Conservation (phyloP, 2,888 invertebrate species). For the Drosophila flavopinicola region DNA sequence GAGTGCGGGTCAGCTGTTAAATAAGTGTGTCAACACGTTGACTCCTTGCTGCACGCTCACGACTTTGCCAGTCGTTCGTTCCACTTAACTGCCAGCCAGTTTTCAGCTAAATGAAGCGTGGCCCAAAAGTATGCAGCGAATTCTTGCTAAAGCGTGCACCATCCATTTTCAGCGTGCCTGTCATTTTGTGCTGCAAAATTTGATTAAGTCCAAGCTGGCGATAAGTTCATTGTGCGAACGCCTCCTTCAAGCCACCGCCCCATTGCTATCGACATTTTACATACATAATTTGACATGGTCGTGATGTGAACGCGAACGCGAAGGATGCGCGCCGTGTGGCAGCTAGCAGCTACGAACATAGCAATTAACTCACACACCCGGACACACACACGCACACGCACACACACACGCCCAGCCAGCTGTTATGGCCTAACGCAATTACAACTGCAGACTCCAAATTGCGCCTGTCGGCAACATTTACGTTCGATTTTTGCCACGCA, state of each 20-base stretch:
- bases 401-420: conserved; percentile 17
- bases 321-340: conserved; percentile 15
- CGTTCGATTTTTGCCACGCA: conserved; percentile 71
- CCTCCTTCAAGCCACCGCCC: conserved; percentile 30
- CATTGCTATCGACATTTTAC: conserved; percentile 47
- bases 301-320: conserved; percentile 30
- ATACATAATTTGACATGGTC: conserved; percentile 53
- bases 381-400: conserved; percentile 4
- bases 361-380: conserved; percentile 54
- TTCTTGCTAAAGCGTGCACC: conserved; percentile 39
- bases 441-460: conserved; percentile 62
- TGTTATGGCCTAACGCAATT: conserved; percentile 66
- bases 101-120: conserved; percentile 59
- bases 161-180: conserved; percentile 23
- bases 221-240: conserved; percentile 76
- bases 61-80: conserved; percentile 1
- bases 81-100: conserved; percentile 30
- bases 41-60: conserved; percentile 10
- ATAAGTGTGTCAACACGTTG: conserved; percentile 73
- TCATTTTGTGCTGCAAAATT: conserved; percentile 63
- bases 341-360: conserved; percentile 50
- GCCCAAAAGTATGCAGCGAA: conserved; percentile 62
- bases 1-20: conserved; percentile 65
- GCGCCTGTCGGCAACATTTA: conserved; percentile 53
- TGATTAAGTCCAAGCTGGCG: conserved; percentile 70